Conservation (phyloP, 53 echinoderm and acorn worm species). For the Luidia sarsii region DNA sequence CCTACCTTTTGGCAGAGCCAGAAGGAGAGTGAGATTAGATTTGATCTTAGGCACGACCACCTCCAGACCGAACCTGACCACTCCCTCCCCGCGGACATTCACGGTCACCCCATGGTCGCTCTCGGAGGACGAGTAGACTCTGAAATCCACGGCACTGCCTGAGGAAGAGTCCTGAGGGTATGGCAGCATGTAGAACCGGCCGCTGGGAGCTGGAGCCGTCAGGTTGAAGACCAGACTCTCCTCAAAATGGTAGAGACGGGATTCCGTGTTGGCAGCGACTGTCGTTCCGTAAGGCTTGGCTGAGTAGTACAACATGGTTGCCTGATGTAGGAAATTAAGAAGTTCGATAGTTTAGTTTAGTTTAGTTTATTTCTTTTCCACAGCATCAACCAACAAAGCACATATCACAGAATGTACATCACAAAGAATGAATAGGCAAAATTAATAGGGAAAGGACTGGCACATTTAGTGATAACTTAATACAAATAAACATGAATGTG, state of each 20-base stretch:
- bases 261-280: constrained; percentile 24
- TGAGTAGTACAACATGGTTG: constrained; percentile 69
- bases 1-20: constrained; percentile 73
- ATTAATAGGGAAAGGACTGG: too few species aligned
- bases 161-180: constrained; percentile 18
- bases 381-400: too few species aligned
- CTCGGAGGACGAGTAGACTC: constrained; percentile 64
- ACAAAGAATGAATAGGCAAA: too few species aligned
- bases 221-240: constrained; percentile 52
- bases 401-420: too few species aligned
- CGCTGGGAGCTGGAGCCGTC: constrained; percentile 71
- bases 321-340: too few species aligned
- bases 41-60: constrained; percentile 66
- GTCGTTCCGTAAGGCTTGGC: constrained; percentile 63
- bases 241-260: constrained; percentile 58
- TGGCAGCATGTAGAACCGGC: constrained; percentile 67
- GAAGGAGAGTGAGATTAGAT: constrained; percentile 60
- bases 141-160: constrained; percentile 67
- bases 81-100: constrained; percentile 45
- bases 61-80: constrained; percentile 56
- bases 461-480: too few species aligned
- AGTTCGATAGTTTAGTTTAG: too few species aligned
- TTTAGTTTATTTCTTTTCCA: too few species aligned
- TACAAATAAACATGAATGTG: too few species aligned
- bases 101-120: constrained; percentile 60